Base-by-base conservation (phyloP, 2,113 vertebrate genomes). In the Cololabis saira region DNA sequence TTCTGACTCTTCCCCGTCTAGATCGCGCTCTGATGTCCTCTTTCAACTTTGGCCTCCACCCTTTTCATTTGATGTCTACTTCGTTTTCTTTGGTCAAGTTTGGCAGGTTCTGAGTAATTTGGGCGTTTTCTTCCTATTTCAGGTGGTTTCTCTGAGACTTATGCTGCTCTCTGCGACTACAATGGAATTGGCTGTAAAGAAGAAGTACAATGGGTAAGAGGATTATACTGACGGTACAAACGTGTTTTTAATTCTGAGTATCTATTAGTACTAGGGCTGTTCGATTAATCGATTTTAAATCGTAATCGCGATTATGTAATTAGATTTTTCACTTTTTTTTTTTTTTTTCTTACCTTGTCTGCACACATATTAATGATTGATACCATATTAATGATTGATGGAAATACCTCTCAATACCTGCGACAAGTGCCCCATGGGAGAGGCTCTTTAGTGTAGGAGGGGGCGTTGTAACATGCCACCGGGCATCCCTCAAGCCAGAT, bases 61-160 rank as follows among this genome's bases (percentile, higher is more conserved):
- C 30, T 45, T 45, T 66, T 50, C 15, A 27, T 22, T 40, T 27
- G 4, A 45, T 11, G 2, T 75, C 58, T 41, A 2, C 33, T 13
- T 0, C 11, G n/a, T 37, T 9, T 14, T 41, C 73, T 62, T 22
- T 15, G 8, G 48, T 82, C 54, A 4, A 1, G 62, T 51, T 47
- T 64, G 59, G 13, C 54, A 41, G 47, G 48, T 58, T 69, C 52
- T 24, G 24, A 55, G 3, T 5, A 42, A 15, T 22, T 63, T 56
- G 44, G 58, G 75, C 54, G 21, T 61, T 51, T 51, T 12, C 37
- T 71, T 16, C 45, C 5, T 67, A 19, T 83, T 77, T 57, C 69
- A 94, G 93, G 93, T 27, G 93, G 93, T 15, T 94, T 94, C 74
- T 94, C 93, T 0, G 92, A 94, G 77, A 94, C 93, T 5, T 94